A percentile compares a stretch with the other conserved stretches of the same genome.
These are phyloP conservation scores for Chaetodon trifascialis DNA, from an alignment of 2,113 vertebrate species.

Conservation along the genomic window DNA sequence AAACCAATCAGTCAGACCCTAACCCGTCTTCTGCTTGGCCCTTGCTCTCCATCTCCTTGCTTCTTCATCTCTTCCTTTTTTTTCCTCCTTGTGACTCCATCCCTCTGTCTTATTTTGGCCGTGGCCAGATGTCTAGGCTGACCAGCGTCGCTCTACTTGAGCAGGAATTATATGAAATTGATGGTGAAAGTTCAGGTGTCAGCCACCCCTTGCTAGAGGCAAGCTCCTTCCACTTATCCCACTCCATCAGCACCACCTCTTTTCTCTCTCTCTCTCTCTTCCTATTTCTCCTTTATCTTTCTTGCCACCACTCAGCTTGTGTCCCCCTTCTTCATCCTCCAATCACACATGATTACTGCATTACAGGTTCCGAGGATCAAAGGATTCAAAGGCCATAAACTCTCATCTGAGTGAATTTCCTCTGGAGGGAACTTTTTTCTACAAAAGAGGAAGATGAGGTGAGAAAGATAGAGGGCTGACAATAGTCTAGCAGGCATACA, in stretches of 20 bases:
- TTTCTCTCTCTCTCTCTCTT: constrained; percentile 11
- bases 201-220: constrained; percentile 44
- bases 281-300: constrained; percentile 49
- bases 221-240: constrained; percentile 59
- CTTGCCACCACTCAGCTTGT: constrained; percentile 57
- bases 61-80: background rate
- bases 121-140: constrained; percentile 46
- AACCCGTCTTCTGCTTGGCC: constrained; percentile 7
- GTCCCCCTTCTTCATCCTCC: constrained; percentile 57
- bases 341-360: constrained; percentile 80
- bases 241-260: constrained; percentile 38
- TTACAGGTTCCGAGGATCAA: constrained; percentile 77
- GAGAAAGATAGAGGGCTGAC: constrained; percentile 10
- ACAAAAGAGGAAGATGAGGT: constrained; percentile 14
- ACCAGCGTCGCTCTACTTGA: constrained; percentile 59
- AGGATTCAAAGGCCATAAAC: constrained; percentile 71
- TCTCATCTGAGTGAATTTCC: constrained; percentile 71
- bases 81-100: background rate
- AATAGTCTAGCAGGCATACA: constrained; percentile 30
- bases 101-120: constrained; percentile 22
- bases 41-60: background rate
- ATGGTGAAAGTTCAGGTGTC: constrained; percentile 56
- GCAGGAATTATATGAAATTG: constrained; percentile 74
- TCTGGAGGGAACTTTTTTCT: constrained; percentile 44
- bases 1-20: constrained; percentile 45